phyloP scores from a whole-genome alignment of 2,113 vertebrate genomes.

The Arizona elegans region DNA sequence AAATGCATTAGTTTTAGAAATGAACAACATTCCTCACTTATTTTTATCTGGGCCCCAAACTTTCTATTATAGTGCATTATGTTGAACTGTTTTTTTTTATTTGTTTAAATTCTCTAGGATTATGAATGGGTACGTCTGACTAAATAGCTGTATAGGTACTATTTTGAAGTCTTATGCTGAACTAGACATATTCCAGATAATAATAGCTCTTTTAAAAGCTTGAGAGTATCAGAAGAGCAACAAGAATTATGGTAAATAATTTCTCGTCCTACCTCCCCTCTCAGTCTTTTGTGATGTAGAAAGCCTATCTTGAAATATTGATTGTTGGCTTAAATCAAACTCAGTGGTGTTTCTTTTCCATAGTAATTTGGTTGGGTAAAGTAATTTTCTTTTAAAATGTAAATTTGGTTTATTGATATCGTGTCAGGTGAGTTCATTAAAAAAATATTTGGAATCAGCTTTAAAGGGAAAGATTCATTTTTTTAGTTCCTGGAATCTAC shows the following conservation, averaged over 20 bases:
- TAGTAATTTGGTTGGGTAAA: slow-evolving; percentile 20
- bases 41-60: slow-evolving; percentile 22
- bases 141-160: slow-evolving; percentile 48
- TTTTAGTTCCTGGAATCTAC: neutral
- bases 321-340: slow-evolving; percentile 30
- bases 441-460: neutral
- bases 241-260: slow-evolving; percentile 60
- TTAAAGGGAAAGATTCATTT: neutral
- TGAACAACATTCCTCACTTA: neutral
- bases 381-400: slow-evolving; percentile 8
- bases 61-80: slow-evolving; percentile 50
- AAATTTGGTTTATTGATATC: neutral
- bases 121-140: slow-evolving; percentile 56
- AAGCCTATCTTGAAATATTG: slow-evolving; percentile 38
- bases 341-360: slow-evolving; percentile 8
- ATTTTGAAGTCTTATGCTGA: slow-evolving; percentile 61
- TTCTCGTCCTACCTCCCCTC: neutral
- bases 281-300: neutral
- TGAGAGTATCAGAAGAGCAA: slow-evolving; percentile 42
- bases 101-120: slow-evolving; percentile 14
- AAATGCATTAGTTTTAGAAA: slow-evolving; percentile 29
- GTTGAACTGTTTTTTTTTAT: neutral
- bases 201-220: slow-evolving; percentile 56
- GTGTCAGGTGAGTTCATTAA: neutral
- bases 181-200: slow-evolving; percentile 60